Evolutionary conservation across 2,888 invertebrate species (phyloP), one percentile per base, ranked within the genome.

Genomic region (Heliconius aoede): DNA sequence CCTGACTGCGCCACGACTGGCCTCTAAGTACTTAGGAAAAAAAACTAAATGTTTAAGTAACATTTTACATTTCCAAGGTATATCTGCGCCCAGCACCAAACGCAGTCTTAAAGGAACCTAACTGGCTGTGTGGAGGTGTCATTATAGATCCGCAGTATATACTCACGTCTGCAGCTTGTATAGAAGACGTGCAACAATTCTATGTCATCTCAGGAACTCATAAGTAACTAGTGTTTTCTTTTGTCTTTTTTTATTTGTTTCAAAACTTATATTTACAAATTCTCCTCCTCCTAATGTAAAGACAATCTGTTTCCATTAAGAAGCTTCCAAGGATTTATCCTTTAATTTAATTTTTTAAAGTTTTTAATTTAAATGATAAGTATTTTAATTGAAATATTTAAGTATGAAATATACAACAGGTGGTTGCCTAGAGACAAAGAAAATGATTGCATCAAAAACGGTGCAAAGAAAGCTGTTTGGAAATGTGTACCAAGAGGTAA

Each of bases 141-240:
- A 92, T 93, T 61, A 87, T 93, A 3, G 86, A 91, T 28, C 83
- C 87, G 11, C 84, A 85, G 4, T 90, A 88, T 62, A 83, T 93
- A 0, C 84, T 94, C 3, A 93, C 93, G 0, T 94, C 93, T 0
- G 93, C 94, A 0, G 93, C 94, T 0, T 94, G 94, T 71, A 92
- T 93, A 1, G 92, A 93, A 73, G 90, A 93, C 26, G 88, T 84
- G 0, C 86, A 88, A 40, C 87, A 90, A 65, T 93, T 94, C 80
- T 90, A 88, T 62, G 89, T 93, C 0, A 78, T 94, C 15, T 90
- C 93, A 7, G 93, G 93, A 51, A 91, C 90, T 3, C 86, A 89
- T 46, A 88, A 82, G 92, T 80, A 36, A 55, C 5, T 36, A 26
- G 8, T 30, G 28, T 32, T 28, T 32, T 60, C 3, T 4, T 8